Conservation (phyloP, 2,113 vertebrate species). For the Oreochromis tanganicae region DNA sequence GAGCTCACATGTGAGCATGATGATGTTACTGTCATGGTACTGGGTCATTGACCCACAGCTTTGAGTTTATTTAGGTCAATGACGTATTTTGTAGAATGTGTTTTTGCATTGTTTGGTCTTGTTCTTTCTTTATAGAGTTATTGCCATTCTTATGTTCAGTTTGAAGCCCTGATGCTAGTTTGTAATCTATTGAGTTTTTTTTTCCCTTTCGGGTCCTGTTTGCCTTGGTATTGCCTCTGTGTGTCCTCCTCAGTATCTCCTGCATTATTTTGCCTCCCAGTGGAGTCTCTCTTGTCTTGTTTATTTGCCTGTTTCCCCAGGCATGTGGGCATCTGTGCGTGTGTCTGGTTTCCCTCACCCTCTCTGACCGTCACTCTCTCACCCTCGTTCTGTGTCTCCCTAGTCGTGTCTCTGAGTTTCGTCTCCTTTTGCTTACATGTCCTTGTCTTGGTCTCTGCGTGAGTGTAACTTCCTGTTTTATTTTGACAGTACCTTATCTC, state of each 20-base stretch:
- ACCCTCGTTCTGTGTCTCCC: background rate
- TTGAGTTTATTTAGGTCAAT: background rate
- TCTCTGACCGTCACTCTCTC: background rate
- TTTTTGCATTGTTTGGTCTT: background rate
- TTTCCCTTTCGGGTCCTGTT: fast-evolving
- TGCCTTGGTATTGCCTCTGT: background rate
- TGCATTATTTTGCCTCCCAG: background rate
- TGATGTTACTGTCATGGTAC: background rate
- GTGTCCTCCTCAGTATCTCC: background rate
- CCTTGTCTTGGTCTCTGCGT: background rate
- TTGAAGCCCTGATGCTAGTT: background rate
- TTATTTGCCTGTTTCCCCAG: background rate
- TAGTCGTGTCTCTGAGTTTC: background rate
- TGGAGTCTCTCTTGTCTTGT: background rate
- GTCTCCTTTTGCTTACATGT: background rate
- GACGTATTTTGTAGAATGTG: fast-evolving
- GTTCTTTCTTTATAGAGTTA: background rate
- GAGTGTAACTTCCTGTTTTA: background rate
- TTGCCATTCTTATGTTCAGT: background rate
- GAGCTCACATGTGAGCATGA: background rate
- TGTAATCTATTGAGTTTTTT: background rate
- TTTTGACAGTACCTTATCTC: background rate
- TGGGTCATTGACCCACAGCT: background rate
- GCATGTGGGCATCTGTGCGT: background rate
- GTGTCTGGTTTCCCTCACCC: background rate